These are phyloP conservation scores for Drosophila villosipedis DNA, from an alignment of 2,888 invertebrate genomes.

Conservation along the genomic window DNA sequence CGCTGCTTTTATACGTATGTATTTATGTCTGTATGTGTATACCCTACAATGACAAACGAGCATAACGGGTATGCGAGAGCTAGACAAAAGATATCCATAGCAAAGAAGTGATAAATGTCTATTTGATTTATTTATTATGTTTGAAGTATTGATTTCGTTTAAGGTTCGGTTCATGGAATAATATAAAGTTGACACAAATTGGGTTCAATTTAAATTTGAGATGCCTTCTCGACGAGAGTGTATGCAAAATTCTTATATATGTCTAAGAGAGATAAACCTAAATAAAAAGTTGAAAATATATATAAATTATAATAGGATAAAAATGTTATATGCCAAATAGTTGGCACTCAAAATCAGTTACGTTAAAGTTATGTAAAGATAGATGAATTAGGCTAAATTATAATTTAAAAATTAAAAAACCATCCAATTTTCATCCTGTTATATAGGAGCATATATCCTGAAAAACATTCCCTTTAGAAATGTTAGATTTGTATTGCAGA, in stretches of 20 bases:
- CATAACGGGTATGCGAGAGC: background rate
- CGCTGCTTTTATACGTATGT: slow-evolving; percentile 11
- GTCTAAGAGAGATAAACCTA: background rate
- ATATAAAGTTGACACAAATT: background rate
- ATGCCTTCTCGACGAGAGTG: too few relatives aligned
- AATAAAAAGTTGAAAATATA: background rate
- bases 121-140: background rate
- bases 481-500: background rate
- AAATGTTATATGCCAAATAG: background rate
- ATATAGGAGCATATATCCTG: background rate
- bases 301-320: background rate
- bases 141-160: background rate
- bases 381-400: background rate
- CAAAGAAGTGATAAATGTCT: background rate
- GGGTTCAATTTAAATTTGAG: background rate
- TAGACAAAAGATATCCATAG: background rate
- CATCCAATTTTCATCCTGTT: too few relatives aligned
- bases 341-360: background rate
- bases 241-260: background rate
- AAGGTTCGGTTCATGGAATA: background rate
- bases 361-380: background rate
- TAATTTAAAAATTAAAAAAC: background rate
- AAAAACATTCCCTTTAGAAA: background rate
- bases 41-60: background rate
- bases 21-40: background rate